Percentiles rank a stretch among this genome's conserved stretches.
phyloP scores from a whole-genome alignment of 2,888 invertebrate genomes.

The Drosophila setosimentum region DNA sequence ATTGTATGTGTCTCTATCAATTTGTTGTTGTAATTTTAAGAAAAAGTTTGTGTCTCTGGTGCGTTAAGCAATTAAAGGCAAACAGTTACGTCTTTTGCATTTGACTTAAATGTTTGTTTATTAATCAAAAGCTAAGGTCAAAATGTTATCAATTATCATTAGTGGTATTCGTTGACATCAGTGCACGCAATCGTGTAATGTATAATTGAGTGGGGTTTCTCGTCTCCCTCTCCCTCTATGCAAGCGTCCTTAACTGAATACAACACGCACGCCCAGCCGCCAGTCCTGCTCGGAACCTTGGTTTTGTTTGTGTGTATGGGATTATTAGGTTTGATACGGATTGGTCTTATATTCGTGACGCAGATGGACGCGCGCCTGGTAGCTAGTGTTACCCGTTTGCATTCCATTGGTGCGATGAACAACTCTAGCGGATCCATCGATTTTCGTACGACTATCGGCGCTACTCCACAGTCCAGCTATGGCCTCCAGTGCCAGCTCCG shows the following conservation, averaged over 20 bases:
- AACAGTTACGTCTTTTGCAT: conserved; percentile 38
- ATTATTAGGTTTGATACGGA: conserved; percentile 61
- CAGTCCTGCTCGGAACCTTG: conserved; percentile 77
- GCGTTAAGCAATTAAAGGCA: conserved; percentile 56
- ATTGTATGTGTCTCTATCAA: conserved; percentile 14
- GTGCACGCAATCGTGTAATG: conserved; percentile 48
- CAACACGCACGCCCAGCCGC: conserved; percentile 76
- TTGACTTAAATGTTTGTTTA: conserved; percentile 31
- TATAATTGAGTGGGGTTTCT: background rate
- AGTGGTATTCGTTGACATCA: background rate
- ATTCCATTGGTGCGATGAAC: conserved; percentile 77
- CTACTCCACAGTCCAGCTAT: conserved; percentile 84
- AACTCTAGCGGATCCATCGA: conserved; percentile 84
- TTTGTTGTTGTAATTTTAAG: conserved; percentile 68
- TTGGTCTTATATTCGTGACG: conserved; percentile 82
- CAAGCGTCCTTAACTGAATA: conserved; percentile 56
- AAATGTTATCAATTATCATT: conserved; percentile 49
- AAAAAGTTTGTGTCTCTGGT: conserved; percentile 37
- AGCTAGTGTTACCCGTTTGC: conserved; percentile 83
- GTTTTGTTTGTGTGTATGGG: background rate
- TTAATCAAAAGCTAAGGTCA: conserved; percentile 43
- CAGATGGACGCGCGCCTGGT: conserved; percentile 82
- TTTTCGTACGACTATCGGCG: conserved; percentile 81
- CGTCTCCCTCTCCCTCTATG: background rate
- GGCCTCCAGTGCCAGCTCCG: conserved; percentile 83